Conservation (phyloP, 1,140 invertebrate genomes). For the Pseudobourletiella spinata region DNA sequence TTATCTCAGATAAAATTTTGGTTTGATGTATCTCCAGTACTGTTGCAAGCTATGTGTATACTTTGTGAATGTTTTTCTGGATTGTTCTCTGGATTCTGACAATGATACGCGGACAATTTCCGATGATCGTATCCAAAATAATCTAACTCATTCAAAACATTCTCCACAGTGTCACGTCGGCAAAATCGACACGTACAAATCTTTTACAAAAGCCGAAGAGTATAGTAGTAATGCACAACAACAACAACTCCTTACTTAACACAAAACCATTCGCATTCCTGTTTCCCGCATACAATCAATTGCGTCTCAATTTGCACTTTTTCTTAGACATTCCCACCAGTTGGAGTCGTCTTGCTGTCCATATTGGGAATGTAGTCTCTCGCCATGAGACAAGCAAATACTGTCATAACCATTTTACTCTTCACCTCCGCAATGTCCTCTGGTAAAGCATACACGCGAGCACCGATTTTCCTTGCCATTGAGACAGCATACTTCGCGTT, state of each 20-base stretch:
- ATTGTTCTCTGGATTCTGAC: too few species aligned
- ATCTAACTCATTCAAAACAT: neutral
- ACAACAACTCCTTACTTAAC: neutral
- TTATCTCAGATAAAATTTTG: neutral
- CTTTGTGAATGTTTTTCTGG: neutral
- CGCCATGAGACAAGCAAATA: slow-evolving; percentile 98
- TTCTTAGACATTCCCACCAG: neutral
- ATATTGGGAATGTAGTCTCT: slow-evolving; percentile 85
- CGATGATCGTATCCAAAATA: too few species aligned
- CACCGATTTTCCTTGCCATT: slow-evolving; percentile 93
- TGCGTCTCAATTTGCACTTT: too few species aligned
- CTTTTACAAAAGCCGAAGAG: too few species aligned
- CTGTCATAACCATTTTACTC: slow-evolving; percentile 98
- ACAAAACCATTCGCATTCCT: neutral
- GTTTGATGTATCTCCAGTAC: neutral
- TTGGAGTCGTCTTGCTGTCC: slow-evolving; percentile 45
- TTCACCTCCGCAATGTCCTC: slow-evolving; percentile 98
- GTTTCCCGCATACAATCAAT: neutral
- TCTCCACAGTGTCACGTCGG: neutral
- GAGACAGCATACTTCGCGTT: slow-evolving; percentile 99
- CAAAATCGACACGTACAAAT: too few species aligned
- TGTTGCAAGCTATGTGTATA: neutral
- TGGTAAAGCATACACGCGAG: slow-evolving; percentile 94
- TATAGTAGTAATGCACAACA: too few species aligned
- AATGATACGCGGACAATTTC: too few species aligned